Evolutionary conservation across 2,113 vertebrate species (phyloP).

Genomic region (Chaetodon auriga): DNA sequence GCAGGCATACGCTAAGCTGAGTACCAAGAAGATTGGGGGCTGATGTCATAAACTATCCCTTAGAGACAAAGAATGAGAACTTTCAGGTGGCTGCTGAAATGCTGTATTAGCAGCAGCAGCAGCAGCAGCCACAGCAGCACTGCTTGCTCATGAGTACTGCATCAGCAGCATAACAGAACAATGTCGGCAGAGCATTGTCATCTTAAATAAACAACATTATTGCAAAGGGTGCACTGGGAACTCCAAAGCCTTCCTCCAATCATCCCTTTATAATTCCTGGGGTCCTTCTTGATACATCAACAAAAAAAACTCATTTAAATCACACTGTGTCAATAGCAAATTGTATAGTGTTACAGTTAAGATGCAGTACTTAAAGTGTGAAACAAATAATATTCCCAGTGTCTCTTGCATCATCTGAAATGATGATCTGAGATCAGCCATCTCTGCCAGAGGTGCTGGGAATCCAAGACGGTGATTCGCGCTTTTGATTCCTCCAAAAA

Average conservation of each 20-base stretch:
- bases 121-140: not conserved
- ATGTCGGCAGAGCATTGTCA: slow-evolving; percentile 2
- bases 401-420: not conserved
- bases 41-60: not conserved
- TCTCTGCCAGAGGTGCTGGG: not conserved
- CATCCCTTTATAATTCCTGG: slow-evolving; percentile 6
- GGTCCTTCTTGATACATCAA: not conserved
- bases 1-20: not conserved
- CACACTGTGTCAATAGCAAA: no score
- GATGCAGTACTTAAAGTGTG: not conserved
- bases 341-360: not conserved
- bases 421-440: not conserved
- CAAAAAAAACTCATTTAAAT: no score
- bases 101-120: slow-evolving; percentile 17
- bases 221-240: slow-evolving; percentile 27
- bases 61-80: slow-evolving; percentile 8
- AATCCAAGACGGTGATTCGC: not conserved
- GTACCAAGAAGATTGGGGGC: not conserved
- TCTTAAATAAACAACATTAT: slow-evolving; percentile 45
- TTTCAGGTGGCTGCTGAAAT: slow-evolving; percentile 10
- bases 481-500: not conserved
- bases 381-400: not conserved
- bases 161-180: not conserved
- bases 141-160: slow-evolving; percentile 38
- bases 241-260: slow-evolving; percentile 6